These are phyloP conservation scores for Papilio protenor DNA, from an alignment of 2,888 invertebrate species.

Conservation along the genomic window DNA sequence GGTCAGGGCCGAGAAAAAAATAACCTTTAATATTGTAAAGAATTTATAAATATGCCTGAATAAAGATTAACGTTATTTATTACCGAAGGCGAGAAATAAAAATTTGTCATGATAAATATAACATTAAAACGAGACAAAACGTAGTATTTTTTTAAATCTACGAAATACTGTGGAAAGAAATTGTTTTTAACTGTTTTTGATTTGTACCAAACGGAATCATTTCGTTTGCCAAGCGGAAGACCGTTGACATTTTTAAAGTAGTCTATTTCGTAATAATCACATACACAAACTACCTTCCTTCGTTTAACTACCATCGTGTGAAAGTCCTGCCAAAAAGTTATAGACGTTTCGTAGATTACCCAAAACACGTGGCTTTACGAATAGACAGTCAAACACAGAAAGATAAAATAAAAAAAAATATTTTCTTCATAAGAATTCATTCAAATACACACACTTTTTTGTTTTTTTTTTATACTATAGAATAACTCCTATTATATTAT, in stretches of 20 bases:
- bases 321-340: too few relatives aligned
- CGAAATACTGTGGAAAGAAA: background rate
- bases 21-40: background rate
- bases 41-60: conserved; percentile 13
- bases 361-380: too few relatives aligned
- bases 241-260: too few relatives aligned
- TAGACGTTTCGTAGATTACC: too few relatives aligned
- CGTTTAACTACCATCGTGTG: too few relatives aligned
- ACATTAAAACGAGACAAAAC: background rate
- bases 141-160: background rate
- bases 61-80: conserved; percentile 14
- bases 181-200: background rate
- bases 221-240: background rate
- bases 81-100: background rate
- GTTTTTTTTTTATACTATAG: too few relatives aligned
- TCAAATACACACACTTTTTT: too few relatives aligned
- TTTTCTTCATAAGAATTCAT: too few relatives aligned
- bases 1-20: conserved; percentile 5
- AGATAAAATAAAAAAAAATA: too few relatives aligned
- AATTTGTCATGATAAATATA: background rate
- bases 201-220: background rate
- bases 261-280: too few relatives aligned
- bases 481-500: background rate
- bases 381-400: too few relatives aligned
- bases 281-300: too few relatives aligned